A percentile compares a stretch with the other conserved stretches of the same genome.
Evolutionary conservation across 35 echinoderm and acorn worm species (phyloP).

Genomic region (Heliocidaris erythrogramma): DNA sequence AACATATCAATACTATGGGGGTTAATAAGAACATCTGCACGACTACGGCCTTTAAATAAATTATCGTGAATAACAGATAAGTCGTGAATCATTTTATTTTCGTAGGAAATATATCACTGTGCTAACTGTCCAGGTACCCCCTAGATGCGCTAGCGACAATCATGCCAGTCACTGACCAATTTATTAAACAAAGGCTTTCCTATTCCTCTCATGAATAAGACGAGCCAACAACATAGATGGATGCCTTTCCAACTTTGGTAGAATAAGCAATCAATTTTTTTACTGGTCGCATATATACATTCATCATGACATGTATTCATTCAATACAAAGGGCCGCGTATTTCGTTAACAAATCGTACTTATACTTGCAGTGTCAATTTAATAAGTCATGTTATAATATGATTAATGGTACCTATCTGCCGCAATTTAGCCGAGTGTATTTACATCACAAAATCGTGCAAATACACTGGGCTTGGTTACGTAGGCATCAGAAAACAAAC

Average conservation of each 20-base stretch:
- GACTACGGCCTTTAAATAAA: no score
- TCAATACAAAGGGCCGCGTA: not conserved
- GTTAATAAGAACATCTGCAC: no score
- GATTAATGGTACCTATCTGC: not conserved
- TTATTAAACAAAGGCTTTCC: not conserved
- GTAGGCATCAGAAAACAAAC: not conserved
- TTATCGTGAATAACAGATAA: no score
- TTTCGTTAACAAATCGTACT: not conserved
- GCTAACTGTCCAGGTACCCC: not conserved
- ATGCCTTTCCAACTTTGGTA: not conserved
- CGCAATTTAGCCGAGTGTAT: not conserved
- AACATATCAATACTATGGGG: no score
- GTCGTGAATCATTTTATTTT: no score
- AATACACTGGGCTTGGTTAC: not conserved
- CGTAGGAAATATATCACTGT: not conserved
- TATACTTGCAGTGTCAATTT: not conserved
- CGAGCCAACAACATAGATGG: not conserved
- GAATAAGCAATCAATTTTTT: not conserved
- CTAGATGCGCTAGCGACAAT: not conserved
- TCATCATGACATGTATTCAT: no score
- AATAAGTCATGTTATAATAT: not conserved
- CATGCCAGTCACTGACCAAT: not conserved
- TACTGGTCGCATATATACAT: not conserved
- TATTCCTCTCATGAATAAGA: not conserved
- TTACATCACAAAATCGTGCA: not conserved